Percentiles rank a stretch among this genome's conserved stretches.
These are phyloP conservation scores for Zaprionus vittiger DNA, from an alignment of 1,140 invertebrate species.

Conservation along the genomic window DNA sequence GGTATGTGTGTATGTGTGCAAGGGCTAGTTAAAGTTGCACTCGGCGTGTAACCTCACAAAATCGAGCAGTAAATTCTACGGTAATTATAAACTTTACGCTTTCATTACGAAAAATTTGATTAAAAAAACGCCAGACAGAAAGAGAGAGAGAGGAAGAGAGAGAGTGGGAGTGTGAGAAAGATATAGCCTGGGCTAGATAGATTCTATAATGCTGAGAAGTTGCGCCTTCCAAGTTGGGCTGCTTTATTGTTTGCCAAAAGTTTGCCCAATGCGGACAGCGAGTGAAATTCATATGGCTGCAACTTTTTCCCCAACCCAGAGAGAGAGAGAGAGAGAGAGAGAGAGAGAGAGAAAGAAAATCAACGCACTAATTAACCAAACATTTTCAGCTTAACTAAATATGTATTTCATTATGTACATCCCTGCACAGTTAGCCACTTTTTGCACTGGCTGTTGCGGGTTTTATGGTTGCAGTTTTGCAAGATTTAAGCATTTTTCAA, in stretches of 20 bases:
- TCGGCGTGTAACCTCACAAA: conserved; percentile 43
- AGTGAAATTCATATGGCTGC: conserved; percentile 50
- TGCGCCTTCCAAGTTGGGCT: conserved; percentile 9
- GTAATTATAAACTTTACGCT: conserved; percentile 79
- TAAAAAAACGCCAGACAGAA: conserved; percentile 31
- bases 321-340: background rate
- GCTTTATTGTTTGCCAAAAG: conserved; percentile 38
- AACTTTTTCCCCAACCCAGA: conserved; percentile 38
- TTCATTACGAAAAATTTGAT: conserved; percentile 67
- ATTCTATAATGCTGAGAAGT: conserved; percentile 17
- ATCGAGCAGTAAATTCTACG: conserved; percentile 69
- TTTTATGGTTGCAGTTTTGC: background rate
- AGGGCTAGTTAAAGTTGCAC: conserved; percentile 53
- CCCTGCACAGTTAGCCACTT: background rate
- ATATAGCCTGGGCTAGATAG: background rate
- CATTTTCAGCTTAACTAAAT: conserved; percentile 72
- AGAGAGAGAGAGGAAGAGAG: conserved; percentile 5
- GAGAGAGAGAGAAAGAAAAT: conserved; percentile 28
- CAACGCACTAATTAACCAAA: conserved; percentile 72
- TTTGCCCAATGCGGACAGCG: conserved; percentile 14
- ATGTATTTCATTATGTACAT: conserved; percentile 67
- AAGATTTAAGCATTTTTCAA: conserved; percentile 34
- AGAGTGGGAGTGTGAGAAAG: background rate
- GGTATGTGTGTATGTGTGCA: conserved; percentile 15
- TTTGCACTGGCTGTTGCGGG: conserved; percentile 6